Evolutionary conservation across 2,113 vertebrate species (phyloP), one percentile per base, ranked within the genome.

Genomic region (human (Homo sapiens)): DNA sequence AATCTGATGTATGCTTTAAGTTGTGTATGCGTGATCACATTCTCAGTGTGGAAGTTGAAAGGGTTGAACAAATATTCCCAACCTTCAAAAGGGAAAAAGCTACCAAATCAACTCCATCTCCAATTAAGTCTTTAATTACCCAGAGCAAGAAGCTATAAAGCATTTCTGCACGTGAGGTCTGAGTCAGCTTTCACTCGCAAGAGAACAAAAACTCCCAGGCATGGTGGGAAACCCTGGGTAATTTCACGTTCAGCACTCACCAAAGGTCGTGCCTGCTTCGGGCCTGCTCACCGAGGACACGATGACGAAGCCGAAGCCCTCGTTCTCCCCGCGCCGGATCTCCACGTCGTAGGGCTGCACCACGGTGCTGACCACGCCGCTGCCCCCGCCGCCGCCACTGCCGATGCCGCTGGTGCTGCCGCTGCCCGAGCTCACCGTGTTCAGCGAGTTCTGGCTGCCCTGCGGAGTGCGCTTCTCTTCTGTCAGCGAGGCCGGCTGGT

Each of bases 241-340:
- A 22, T 13, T 3, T 3, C 14, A 5, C 2, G 0, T 2, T 9
- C 75, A 2, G 4, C 66, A 97, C 99, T 99, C 98, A 99, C 99
- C 99, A 0, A 99, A 99, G 5, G 99, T 99, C 0, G 99, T 99
- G 94, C 99, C 99, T 0, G 99, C 99, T 96, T 99, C 99, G 0
- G 99, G 99, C 93, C 99, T 98, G 86, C 99, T 99, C 97, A 99
- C 99, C 0, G 99, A 99, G 0, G 99, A 99, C 79, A 99, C 99
- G 43, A 99, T 99, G 98, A 99, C 99, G 0, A 99, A 99, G 38
- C 99, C 99, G 0, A 99, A 99, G 30, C 99, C 99, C 97, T 99
- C 99, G 0, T 99, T 99, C 97, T 99, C 99, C 0, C 99, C 99
- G 0, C 99, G 99, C 84, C 98, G 99, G 98, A 99, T 99, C 97